These are phyloP conservation scores for Malacosoma neustria DNA, from an alignment of 2,888 invertebrate genomes.

Conservation along the genomic window DNA sequence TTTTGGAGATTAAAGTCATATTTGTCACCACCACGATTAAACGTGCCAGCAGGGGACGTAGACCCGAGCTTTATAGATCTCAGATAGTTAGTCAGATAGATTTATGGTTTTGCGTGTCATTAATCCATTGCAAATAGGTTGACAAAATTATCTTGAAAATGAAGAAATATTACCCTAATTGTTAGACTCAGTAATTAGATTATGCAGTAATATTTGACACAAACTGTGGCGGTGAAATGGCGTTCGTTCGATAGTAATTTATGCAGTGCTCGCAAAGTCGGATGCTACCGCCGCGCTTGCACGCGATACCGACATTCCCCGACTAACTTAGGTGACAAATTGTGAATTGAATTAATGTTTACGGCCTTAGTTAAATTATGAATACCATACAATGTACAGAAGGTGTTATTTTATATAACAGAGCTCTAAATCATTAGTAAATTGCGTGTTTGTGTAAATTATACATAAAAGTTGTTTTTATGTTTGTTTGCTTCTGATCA, in stretches of 20 bases:
- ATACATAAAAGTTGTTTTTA: not conserved
- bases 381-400: constrained; percentile 20
- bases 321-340: constrained; percentile 62
- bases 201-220: too few relatives aligned
- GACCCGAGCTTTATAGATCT: too few relatives aligned
- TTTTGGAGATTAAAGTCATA: too few relatives aligned
- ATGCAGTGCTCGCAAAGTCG: constrained; percentile 55
- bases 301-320: constrained; percentile 64
- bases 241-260: constrained; percentile 36
- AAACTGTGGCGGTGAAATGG: too few relatives aligned
- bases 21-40: too few relatives aligned
- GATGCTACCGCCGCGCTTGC: constrained; percentile 38
- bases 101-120: too few relatives aligned
- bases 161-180: too few relatives aligned
- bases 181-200: too few relatives aligned
- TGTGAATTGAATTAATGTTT: constrained; percentile 64
- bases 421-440: not conserved
- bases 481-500: constrained; percentile 16
- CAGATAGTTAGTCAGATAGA: too few relatives aligned
- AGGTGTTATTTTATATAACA: constrained; percentile 2
- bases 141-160: too few relatives aligned
- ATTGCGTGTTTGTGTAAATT: not conserved
- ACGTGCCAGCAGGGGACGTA: too few relatives aligned
- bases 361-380: constrained; percentile 44
- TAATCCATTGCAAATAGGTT: too few relatives aligned